Conservation (phyloP, 1,140 invertebrate genomes). For the Stenopsyche tienmushanensis region DNA sequence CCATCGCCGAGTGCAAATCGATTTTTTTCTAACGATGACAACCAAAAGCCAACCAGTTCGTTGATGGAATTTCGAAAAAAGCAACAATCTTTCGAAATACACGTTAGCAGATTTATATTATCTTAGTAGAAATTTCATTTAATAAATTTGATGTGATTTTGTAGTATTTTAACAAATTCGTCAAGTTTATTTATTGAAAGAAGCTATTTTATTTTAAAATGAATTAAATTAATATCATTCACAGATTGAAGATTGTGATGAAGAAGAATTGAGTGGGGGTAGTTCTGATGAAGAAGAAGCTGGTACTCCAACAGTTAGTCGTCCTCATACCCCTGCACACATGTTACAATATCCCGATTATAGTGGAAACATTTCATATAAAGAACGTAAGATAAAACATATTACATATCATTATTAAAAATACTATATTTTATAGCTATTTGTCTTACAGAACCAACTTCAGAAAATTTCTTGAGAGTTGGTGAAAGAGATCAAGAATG, state of each 20-base stretch:
- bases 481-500: conserved; percentile 50
- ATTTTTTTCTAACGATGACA: conserved; percentile 39
- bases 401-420: conserved; percentile 2
- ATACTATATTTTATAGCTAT: no score
- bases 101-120: conserved; percentile 43
- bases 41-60: conserved; percentile 38
- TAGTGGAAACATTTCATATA: conserved; percentile 50
- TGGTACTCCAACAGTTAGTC: conserved; percentile 35
- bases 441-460: conserved; percentile 21
- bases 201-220: neutral
- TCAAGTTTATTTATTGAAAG: neutral
- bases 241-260: conserved; percentile 57
- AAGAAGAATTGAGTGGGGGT: conserved; percentile 52
- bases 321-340: conserved; percentile 48
- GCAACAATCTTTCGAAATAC: conserved; percentile 55
- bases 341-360: conserved; percentile 49
- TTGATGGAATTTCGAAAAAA: conserved; percentile 54
- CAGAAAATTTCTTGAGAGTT: conserved; percentile 49
- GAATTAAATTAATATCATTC: no score
- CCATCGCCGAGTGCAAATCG: conserved; percentile 45
- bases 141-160: neutral
- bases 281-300: conserved; percentile 49
- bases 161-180: neutral
- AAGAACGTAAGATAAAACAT: conserved; percentile 51
- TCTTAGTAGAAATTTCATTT: neutral